Base-by-base conservation (phyloP, 2,888 invertebrate species). In the Sminthurides aquaticus region DNA sequence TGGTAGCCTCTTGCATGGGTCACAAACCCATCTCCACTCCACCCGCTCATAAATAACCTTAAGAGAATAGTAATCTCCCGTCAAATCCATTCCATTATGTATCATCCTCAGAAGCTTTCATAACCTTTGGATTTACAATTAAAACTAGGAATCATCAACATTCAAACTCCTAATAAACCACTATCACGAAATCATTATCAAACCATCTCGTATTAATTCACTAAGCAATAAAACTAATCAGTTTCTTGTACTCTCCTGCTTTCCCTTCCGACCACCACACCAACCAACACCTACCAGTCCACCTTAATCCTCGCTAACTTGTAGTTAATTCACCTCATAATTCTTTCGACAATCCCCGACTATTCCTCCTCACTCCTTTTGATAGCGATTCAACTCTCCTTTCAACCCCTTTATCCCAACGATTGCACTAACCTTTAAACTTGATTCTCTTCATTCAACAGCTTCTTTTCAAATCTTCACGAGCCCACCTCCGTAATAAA, bases 321-420 rank as follows among this genome's bases (percentile, higher is more conserved):
- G 43, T 15, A 34, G 43, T 34, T 34, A 34, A 34, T 52, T 52
- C 52, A 52, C 5, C 52, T 22, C 52, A 52, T 52, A 52, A 52
- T 20, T 52, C 52, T 22, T 20, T 22, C 52, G 52, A 18, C 43
- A n/a, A n/a, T n/a, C n/a, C n/a, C n/a, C n/a, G n/a, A n/a, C n/a
- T n/a, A n/a, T n/a, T n/a, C n/a, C n/a, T n/a, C n/a, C n/a, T n/a
- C n/a, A n/a, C n/a, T n/a, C 18, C 43, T 43, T 43, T 43, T 43
- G 43, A 43, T 43, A 8, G 43, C 43, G 18, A 43, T 11, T 11
- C 43, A 18, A 43, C 20, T 8, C 5, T 22, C 52, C 5, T 52
- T 52, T 52, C 52, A 20, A 20, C 52, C 20, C 43, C 43, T 43
- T 8, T 43, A 11, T 11, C n/a, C n/a, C n/a, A n/a, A n/a, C n/a